phyloP scores from a whole-genome alignment of 2,888 invertebrate species.

The Latrodectus hesperus region DNA sequence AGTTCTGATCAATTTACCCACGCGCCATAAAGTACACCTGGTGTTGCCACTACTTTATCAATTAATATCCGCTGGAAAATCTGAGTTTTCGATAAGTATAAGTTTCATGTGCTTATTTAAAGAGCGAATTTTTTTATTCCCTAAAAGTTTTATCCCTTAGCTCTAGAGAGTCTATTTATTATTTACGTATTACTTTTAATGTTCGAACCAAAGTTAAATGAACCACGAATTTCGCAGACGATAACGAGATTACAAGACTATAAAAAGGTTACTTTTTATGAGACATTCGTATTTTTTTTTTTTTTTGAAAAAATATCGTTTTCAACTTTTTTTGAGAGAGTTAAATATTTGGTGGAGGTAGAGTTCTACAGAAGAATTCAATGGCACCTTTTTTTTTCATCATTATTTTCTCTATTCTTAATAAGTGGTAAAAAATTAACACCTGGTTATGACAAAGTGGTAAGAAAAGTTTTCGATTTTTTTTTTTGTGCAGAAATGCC shows the following conservation, averaged over 20 bases:
- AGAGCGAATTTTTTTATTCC: slow-evolving; percentile 13
- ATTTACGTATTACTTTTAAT: slow-evolving; percentile 58
- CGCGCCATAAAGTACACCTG: slow-evolving; percentile 60
- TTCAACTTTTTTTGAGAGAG: slow-evolving; percentile 10
- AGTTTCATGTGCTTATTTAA: slow-evolving; percentile 46
- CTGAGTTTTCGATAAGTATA: slow-evolving; percentile 51
- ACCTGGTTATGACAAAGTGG: slow-evolving; percentile 53
- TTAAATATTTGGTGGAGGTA: slow-evolving; percentile 3
- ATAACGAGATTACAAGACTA: slow-evolving; percentile 51
- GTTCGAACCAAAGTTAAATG: slow-evolving; percentile 54
- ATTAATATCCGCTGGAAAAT: slow-evolving; percentile 55
- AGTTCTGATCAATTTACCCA: slow-evolving; percentile 55
- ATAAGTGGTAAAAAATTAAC: slow-evolving; percentile 31
- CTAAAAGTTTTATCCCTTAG: slow-evolving; percentile 4
- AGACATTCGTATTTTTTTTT: neutral
- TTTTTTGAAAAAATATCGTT: no score
- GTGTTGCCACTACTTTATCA: slow-evolving; percentile 55
- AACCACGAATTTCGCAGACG: slow-evolving; percentile 51
- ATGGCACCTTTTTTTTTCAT: neutral
- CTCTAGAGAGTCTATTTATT: slow-evolving; percentile 42
- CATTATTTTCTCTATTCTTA: slow-evolving; percentile 1
- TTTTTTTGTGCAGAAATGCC: slow-evolving; percentile 27
- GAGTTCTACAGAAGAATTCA: slow-evolving; percentile 5
- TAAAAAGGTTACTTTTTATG: slow-evolving; percentile 66
- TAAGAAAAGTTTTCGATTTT: slow-evolving; percentile 40